phyloP scores from a whole-genome alignment of 1,140 invertebrate genomes.

The Platyura marginata region DNA sequence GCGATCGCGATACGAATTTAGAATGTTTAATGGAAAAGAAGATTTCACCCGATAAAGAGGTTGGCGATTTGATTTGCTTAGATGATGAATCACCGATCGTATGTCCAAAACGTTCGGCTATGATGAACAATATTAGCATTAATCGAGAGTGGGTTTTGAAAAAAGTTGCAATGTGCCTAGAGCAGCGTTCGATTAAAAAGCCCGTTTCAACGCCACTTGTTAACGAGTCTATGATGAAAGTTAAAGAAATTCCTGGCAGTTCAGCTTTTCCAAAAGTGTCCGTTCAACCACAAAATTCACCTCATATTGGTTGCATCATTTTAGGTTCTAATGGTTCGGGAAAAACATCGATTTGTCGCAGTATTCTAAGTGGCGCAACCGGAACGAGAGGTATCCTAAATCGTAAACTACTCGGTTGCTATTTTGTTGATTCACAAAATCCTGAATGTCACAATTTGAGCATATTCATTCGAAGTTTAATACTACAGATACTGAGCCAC shows the following conservation, averaged over 20 bases:
- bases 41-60: conserved; percentile 20
- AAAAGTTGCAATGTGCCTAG: conserved; percentile 79
- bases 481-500: conserved; percentile 56
- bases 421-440: conserved; percentile 45
- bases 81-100: background rate
- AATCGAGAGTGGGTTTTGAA: conserved; percentile 84
- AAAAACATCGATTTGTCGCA: conserved; percentile 56
- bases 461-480: conserved; percentile 67
- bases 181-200: conserved; percentile 44
- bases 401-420: conserved; percentile 55
- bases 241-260: background rate
- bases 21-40: conserved; percentile 21
- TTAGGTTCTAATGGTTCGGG: conserved; percentile 50
- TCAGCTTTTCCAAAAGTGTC: background rate
- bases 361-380: conserved; percentile 23
- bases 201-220: conserved; percentile 2
- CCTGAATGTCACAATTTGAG: conserved; percentile 44
- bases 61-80: conserved; percentile 2
- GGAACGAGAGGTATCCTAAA: conserved; percentile 35
- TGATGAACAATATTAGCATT: conserved; percentile 14
- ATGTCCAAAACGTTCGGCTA: conserved; percentile 2
- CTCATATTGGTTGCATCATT: conserved; percentile 21
- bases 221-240: background rate
- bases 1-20: conserved; percentile 16
- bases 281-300: conserved; percentile 10